These are phyloP conservation scores for Schizopygopsis pylzovi DNA, from an alignment of 2,797 vertebrate species.

Conservation along the genomic window DNA sequence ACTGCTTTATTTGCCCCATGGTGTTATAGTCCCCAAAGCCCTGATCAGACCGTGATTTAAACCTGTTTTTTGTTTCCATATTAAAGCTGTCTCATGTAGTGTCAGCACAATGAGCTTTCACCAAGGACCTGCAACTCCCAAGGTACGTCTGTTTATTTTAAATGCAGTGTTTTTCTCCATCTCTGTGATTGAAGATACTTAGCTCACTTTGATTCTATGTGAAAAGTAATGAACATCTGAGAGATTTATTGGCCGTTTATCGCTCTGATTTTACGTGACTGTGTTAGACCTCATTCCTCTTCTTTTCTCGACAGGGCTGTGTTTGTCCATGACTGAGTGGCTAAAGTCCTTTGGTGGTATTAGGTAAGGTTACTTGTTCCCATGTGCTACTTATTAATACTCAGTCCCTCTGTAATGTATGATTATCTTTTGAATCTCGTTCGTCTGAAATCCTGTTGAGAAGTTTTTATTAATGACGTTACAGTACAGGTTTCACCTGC, in stretches of 20 bases:
- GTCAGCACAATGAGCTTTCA: not conserved
- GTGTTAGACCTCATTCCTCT: not conserved
- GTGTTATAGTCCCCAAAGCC: conserved; percentile 78
- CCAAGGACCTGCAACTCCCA: accelerated
- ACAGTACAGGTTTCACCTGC: not conserved
- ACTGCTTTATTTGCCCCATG: conserved; percentile 68
- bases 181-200: conserved; percentile 79
- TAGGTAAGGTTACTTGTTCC: not conserved
- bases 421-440: conserved; percentile 58
- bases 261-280: not conserved
- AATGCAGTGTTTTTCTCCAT: conserved; percentile 8
- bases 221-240: conserved; percentile 79
- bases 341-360: not conserved
- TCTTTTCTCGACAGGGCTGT: not conserved
- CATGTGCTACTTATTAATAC: not conserved
- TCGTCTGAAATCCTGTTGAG: conserved; percentile 65
- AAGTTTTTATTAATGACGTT: conserved; percentile 45
- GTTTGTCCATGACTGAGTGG: not conserved
- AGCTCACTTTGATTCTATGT: conserved; percentile 83
- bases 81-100: not conserved
- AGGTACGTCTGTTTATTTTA: not conserved
- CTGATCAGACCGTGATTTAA: conserved; percentile 67
- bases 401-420: no score
- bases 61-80: not conserved
- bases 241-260: conserved; percentile 52